phyloP scores from a whole-genome alignment of 2,113 vertebrate species.

The Piaya cayana region DNA sequence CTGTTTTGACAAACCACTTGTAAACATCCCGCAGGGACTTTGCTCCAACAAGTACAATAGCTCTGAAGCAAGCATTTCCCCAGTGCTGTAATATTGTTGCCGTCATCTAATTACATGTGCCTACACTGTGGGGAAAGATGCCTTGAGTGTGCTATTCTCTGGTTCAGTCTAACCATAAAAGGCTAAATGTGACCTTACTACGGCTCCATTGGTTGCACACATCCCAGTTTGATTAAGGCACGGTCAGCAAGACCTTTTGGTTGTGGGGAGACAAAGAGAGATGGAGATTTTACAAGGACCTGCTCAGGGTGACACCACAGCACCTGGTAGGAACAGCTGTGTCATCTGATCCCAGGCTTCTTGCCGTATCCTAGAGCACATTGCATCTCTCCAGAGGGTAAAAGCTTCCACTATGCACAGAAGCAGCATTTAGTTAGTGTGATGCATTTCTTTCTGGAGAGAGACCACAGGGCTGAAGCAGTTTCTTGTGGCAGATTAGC shows the following conservation, averaged over 20 bases:
- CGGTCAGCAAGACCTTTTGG: not conserved
- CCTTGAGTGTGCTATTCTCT: not conserved
- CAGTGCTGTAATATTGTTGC: not conserved
- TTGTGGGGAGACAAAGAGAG: not conserved
- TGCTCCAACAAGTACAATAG: slow-evolving; percentile 22
- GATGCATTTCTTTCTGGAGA: not conserved
- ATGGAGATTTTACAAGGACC: not conserved
- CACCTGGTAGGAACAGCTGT: not conserved
- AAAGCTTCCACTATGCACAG: not conserved
- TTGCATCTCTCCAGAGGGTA: not conserved
- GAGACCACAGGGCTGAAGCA: not conserved
- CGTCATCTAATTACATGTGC: slow-evolving; percentile 42
- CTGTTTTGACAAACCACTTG: not conserved
- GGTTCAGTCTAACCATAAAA: not conserved
- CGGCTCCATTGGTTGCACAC: not conserved
- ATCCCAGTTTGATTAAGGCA: not conserved
- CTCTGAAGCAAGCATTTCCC: not conserved
- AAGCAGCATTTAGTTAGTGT: not conserved
- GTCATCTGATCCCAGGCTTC: not conserved
- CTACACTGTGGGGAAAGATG: not conserved
- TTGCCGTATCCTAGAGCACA: accelerated
- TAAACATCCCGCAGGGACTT: not conserved
- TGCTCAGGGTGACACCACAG: not conserved
- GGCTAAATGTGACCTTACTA: not conserved
- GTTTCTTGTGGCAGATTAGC: not conserved